Conservation (phyloP, 1,140 invertebrate genomes). For the Pseudoatta argentina region DNA sequence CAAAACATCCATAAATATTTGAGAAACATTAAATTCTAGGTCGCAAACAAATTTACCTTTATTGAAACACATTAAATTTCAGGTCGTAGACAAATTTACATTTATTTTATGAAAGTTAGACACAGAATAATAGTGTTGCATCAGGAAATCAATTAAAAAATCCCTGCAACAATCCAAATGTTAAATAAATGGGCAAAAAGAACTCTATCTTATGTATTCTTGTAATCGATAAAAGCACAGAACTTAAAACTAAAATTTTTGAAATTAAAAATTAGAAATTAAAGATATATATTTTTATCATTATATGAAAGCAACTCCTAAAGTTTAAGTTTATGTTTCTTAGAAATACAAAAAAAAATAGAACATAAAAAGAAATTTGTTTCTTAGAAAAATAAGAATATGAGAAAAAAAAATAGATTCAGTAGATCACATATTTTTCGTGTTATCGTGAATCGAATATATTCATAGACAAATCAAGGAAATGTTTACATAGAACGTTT, state of each 20-base stretch:
- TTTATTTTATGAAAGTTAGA: too few species aligned
- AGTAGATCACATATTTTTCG: not conserved
- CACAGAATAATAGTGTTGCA: too few species aligned
- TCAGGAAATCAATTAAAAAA: too few species aligned
- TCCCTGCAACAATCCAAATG: not conserved
- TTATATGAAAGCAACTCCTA: not conserved
- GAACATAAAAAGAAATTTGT: too few species aligned
- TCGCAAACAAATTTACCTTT: too few species aligned
- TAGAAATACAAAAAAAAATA: too few species aligned
- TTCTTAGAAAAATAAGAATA: constrained; percentile 17
- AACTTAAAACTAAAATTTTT: not conserved
- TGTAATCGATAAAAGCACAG: not conserved
- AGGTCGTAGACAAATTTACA: too few species aligned
- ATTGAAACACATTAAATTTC: too few species aligned
- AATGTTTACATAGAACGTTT: constrained; percentile 14
- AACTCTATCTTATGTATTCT: not conserved
- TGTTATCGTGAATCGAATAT: constrained; percentile 31
- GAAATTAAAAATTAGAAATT: not conserved
- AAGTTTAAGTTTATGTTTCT: not conserved
- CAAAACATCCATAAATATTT: too few species aligned
- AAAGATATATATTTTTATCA: not conserved
- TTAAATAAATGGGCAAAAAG: constrained; percentile 10
- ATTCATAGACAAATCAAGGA: not conserved
- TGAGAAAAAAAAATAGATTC: constrained; percentile 11
- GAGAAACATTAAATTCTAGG: too few species aligned